phyloP scores from a whole-genome alignment of 2,113 vertebrate genomes.

The Urocolius indicus region DNA sequence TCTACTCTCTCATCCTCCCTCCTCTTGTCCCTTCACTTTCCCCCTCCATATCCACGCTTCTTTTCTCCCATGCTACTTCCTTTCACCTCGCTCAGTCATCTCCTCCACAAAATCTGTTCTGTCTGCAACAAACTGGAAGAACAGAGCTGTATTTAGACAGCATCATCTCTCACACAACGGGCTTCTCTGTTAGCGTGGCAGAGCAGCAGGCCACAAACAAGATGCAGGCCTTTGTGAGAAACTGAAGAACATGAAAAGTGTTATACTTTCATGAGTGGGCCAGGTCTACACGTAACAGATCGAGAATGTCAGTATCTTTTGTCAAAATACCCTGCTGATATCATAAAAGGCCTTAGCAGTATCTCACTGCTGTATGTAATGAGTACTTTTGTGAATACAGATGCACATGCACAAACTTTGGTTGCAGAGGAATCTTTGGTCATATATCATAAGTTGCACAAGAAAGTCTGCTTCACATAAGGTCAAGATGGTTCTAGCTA shows the following conservation, averaged over 20 bases:
- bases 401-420: neutral
- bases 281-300: neutral
- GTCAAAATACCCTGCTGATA: neutral
- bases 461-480: neutral
- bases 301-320: neutral
- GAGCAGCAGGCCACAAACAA: neutral
- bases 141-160: neutral
- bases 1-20: neutral
- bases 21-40: neutral
- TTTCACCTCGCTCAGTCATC: neutral
- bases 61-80: neutral
- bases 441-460: neutral
- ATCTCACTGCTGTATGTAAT: neutral
- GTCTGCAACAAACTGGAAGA: neutral
- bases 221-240: neutral
- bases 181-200: neutral
- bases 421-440: neutral
- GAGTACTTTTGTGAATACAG: neutral
- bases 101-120: neutral
- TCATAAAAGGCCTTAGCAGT: neutral
- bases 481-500: neutral
- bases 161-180: neutral
- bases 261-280: neutral
- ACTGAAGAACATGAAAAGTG: neutral
- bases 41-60: neutral